These are phyloP conservation scores for Neopipo cinnamomea DNA, from an alignment of 2,113 vertebrate species.

Conservation along the genomic window DNA sequence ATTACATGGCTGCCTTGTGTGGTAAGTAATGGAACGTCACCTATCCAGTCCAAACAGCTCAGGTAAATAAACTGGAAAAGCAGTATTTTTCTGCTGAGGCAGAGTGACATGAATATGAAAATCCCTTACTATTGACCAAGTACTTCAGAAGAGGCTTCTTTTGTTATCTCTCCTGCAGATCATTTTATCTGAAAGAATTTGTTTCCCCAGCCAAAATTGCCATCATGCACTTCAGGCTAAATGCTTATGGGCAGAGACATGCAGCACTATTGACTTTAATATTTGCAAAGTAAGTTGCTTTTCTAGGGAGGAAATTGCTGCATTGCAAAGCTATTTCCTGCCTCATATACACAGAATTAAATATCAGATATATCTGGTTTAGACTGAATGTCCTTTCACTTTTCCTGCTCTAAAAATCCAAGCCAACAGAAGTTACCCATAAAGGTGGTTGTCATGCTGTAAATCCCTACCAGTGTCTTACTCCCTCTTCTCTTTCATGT, in stretches of 20 bases:
- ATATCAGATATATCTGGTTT: background rate
- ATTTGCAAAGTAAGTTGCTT: background rate
- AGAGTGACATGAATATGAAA: background rate
- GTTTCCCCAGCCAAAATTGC: background rate
- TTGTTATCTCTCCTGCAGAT: background rate
- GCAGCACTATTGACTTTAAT: background rate
- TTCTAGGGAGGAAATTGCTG: slow-evolving; percentile 22
- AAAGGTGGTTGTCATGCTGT: background rate
- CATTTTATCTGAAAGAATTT: background rate
- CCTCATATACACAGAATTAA: background rate
- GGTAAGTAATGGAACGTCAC: background rate
- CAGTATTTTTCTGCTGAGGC: background rate
- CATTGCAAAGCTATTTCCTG: slow-evolving; percentile 21
- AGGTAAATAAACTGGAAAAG: background rate
- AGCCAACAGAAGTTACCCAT: background rate
- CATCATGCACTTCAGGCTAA: background rate
- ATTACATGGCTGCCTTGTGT: background rate
- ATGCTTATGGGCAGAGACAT: background rate
- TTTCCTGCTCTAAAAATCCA: background rate
- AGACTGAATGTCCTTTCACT: background rate
- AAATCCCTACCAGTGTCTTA: background rate
- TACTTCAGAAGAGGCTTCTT: background rate
- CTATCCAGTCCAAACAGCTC: background rate
- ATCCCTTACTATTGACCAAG: background rate
- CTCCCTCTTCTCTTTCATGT: background rate